phyloP scores from a whole-genome alignment of 2,888 invertebrate species.

The Scaptomyza flava region DNA sequence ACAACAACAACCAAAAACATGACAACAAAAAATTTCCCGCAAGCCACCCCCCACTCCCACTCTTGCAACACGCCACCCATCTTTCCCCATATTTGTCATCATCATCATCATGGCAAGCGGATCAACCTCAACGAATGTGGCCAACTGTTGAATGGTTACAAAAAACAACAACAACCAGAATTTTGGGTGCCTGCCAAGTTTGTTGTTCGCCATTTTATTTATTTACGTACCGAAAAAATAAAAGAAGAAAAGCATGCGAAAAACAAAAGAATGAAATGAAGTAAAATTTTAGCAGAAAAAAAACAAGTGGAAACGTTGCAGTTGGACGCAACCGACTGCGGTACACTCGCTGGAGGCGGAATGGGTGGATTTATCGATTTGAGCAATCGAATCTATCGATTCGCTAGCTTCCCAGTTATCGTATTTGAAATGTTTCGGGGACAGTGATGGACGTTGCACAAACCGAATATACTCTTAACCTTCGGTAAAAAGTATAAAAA shows the following conservation, averaged over 20 bases:
- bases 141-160: constrained; percentile 70
- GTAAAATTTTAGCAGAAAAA: constrained; percentile 35
- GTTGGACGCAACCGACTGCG: too few relatives aligned
- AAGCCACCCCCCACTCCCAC: background rate
- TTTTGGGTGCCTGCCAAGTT: constrained; percentile 50
- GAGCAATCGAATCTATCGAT: too few relatives aligned
- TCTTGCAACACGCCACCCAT: background rate
- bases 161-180: constrained; percentile 11
- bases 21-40: constrained; percentile 16
- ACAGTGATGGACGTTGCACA: too few relatives aligned
- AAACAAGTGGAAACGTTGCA: background rate
- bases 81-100: constrained; percentile 17
- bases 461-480: too few relatives aligned
- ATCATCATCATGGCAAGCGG: too few relatives aligned
- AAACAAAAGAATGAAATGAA: constrained; percentile 36
- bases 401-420: too few relatives aligned
- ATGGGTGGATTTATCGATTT: too few relatives aligned
- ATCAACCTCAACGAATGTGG: constrained; percentile 36
- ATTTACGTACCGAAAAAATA: constrained; percentile 42
- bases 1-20: constrained; percentile 31
- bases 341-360: too few relatives aligned
- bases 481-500: too few relatives aligned
- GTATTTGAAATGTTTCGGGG: too few relatives aligned
- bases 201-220: constrained; percentile 50
- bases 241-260: constrained; percentile 3